Evolutionary conservation across 2,888 invertebrate genomes (phyloP).

Genomic region (Drosophila parthenogenetica): DNA sequence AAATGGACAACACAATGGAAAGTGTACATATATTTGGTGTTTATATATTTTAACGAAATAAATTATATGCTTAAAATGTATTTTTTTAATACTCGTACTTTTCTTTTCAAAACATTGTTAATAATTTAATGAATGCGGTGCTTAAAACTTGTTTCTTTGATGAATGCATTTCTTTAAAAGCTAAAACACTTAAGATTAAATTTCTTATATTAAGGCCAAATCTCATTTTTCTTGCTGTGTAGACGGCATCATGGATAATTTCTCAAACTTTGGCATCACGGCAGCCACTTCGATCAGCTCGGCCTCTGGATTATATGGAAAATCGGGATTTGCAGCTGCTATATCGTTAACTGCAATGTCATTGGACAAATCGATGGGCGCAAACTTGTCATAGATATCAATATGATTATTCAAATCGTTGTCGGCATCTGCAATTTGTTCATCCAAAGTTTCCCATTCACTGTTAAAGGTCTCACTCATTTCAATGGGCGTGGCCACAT

Average conservation of each 20-base stretch:
- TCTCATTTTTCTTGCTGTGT: constrained; percentile 45
- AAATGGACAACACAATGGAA: neutral
- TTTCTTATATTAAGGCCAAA: constrained; percentile 4
- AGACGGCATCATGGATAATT: constrained; percentile 62
- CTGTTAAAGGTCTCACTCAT: constrained; percentile 79
- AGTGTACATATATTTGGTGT: constrained; percentile 8
- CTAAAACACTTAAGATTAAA: constrained; percentile 57
- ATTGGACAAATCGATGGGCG: constrained; percentile 84
- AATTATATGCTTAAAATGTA: constrained; percentile 49
- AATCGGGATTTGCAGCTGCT: constrained; percentile 80
- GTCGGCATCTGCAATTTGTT: constrained; percentile 51
- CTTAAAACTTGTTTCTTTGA: constrained; percentile 3
- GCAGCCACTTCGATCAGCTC: constrained; percentile 78
- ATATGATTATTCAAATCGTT: constrained; percentile 82
- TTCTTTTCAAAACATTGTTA: constrained; percentile 28
- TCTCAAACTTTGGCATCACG: constrained; percentile 76
- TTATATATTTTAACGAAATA: constrained; percentile 51
- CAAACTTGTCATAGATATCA: constrained; percentile 75
- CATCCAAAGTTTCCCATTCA: constrained; percentile 78
- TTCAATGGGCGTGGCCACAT: constrained; percentile 45
- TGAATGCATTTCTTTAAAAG: constrained; percentile 38
- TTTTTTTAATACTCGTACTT: constrained; percentile 51
- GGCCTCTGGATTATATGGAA: constrained; percentile 84
- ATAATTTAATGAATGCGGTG: constrained; percentile 51
- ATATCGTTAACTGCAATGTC: constrained; percentile 84